Conservation (phyloP, 2,113 vertebrate species). For the Neogobius melanostomus region DNA sequence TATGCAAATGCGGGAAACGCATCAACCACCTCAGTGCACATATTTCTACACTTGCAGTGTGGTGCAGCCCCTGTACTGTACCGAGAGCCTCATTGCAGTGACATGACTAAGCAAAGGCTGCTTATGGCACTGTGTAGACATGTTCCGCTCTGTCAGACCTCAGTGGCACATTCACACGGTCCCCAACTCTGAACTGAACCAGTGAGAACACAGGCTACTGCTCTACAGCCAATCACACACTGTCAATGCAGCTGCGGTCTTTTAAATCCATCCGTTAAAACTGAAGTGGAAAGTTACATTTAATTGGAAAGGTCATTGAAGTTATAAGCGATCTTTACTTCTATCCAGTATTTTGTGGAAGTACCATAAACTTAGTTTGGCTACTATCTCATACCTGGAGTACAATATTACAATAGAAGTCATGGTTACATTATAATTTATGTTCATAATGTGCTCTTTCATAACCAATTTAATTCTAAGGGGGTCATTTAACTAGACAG, state of each 20-base stretch:
- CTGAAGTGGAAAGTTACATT: background rate
- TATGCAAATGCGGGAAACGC: background rate
- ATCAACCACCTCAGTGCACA: background rate
- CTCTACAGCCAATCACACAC: constrained; percentile 17
- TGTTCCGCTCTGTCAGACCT: constrained; percentile 72
- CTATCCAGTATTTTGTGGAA: no score
- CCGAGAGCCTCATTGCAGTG: constrained; percentile 22
- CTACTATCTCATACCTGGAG: no score
- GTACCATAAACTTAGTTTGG: no score
- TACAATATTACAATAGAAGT: no score
- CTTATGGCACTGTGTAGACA: constrained; percentile 64
- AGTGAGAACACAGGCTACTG: constrained; percentile 51
- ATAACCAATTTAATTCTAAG: no score
- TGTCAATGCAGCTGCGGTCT: constrained; percentile 16
- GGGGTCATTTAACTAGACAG: no score
- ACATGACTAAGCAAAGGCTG: constrained; percentile 67
- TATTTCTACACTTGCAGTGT: constrained; percentile 18
- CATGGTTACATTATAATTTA: no score
- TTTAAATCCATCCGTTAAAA: background rate
- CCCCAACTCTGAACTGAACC: constrained; percentile 46
- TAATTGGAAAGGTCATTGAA: background rate
- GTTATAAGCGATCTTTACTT: no score
- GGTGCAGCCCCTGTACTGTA: constrained; percentile 27
- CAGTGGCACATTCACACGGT: constrained; percentile 60
- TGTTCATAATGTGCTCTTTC: no score